Evolutionary conservation across 2,113 vertebrate genomes (phyloP), one percentile per base, ranked within the genome.

Genomic region (Laticauda laticaudata): DNA sequence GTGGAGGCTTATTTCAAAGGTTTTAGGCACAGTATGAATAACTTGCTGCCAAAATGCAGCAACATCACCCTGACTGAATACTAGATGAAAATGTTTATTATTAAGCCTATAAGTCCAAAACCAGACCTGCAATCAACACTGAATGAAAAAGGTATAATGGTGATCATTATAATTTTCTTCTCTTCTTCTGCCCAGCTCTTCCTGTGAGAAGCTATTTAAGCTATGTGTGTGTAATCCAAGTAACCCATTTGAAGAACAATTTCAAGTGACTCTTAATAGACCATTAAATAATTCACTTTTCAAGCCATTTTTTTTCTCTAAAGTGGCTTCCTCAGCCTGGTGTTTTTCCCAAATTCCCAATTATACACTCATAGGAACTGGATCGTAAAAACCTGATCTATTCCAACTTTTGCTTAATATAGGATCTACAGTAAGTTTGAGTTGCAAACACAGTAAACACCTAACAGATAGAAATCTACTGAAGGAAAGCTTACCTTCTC

Each of bases 1-100:
- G 24, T 94, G 54, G 91, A 89, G 81, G 75, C 21, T 59, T 92
- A 91, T 93, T 87, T 75, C 55, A 23, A 95, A 91, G 23, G 48
- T 75, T 95, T 93, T 51, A 91, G 55, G 24, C 23, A 59, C 55
- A 87, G 34, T 90, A 39, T 91, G 0, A 0, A 94, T 48, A 43
- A 57, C 91, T 0, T 39, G 59, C 55, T 91, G 48, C 91, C 87
- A 94, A 69, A 51, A 95, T n/a, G 55, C 91, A 75, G 90, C 24
- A 92, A 89, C 90, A 48, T 92, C 57, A 64, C n/a, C 34, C 69
- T 39, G 15, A 34, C 20, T 75, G 69, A 39, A 81, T 93, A 61
- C 53, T 93, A 93, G 26, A 4, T 26, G 34, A 43, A 24, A 86
- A 86, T 0, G 4, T 69, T 81, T 81, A 81, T 81, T 18, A 81